Evolutionary conservation across 2,797 vertebrate genomes (phyloP).

Genomic region (Paedocypris micromegethes): DNA sequence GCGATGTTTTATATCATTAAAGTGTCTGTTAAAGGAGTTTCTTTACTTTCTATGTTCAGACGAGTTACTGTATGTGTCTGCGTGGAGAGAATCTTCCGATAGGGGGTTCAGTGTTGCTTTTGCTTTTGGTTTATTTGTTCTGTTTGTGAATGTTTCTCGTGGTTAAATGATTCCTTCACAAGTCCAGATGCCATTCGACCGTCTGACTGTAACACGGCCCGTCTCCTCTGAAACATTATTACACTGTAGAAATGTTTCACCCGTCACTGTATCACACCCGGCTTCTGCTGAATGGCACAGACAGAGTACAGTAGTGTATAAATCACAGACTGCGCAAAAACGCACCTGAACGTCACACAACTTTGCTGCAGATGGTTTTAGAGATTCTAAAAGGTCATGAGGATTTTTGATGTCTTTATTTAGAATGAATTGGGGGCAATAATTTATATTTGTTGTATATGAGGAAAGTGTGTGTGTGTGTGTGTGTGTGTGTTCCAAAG

Average conservation of each 20-base stretch:
- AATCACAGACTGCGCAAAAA: slow-evolving; percentile 55
- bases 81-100: slow-evolving; percentile 57
- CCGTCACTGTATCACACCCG: slow-evolving; percentile 50
- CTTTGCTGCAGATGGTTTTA: slow-evolving; percentile 67
- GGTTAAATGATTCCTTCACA: slow-evolving; percentile 68
- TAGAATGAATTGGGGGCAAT: too few relatives aligned
- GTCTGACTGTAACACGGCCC: slow-evolving; percentile 66
- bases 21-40: slow-evolving; percentile 46
- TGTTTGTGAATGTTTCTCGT: slow-evolving; percentile 74
- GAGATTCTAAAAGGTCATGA: slow-evolving; percentile 57
- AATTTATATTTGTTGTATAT: too few relatives aligned
- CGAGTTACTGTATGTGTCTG: neutral
- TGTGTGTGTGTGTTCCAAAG: slow-evolving; percentile 45
- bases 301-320: slow-evolving; percentile 44
- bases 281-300: slow-evolving; percentile 75
- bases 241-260: slow-evolving; percentile 73
- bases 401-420: slow-evolving; percentile 46
- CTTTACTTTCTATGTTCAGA: neutral
- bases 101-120: slow-evolving; percentile 71
- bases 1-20: slow-evolving; percentile 45
- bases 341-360: slow-evolving; percentile 48
- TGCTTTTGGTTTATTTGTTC: slow-evolving; percentile 74
- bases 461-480: slow-evolving; percentile 52
- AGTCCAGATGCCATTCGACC: slow-evolving; percentile 75
- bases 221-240: slow-evolving; percentile 72